Evolutionary conservation across 2,888 invertebrate species (phyloP).

Genomic region (Drosophila yooni): DNA sequence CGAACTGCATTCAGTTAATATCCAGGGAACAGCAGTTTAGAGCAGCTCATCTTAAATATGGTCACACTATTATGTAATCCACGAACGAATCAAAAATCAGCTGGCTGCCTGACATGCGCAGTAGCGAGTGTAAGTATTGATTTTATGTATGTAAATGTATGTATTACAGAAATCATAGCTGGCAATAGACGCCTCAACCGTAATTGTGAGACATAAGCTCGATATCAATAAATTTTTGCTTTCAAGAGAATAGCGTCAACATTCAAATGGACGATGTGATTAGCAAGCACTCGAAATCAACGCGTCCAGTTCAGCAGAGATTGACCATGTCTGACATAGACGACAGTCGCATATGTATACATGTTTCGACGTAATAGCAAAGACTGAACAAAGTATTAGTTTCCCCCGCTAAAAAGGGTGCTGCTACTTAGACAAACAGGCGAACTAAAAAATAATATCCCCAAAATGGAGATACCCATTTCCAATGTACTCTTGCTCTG

Average conservation of each 20-base stretch:
- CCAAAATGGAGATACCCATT: constrained; percentile 84
- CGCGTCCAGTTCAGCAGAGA: constrained; percentile 3
- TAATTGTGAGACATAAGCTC: neutral
- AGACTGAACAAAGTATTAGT: constrained; percentile 22
- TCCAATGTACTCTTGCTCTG: constrained; percentile 85
- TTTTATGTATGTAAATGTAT: constrained; percentile 20
- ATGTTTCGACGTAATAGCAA: constrained; percentile 21
- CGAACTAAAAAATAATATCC: neutral
- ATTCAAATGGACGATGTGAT: constrained; percentile 38
- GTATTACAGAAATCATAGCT: constrained; percentile 7
- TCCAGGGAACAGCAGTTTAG: constrained; percentile 10
- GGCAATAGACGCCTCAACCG: constrained; percentile 8
- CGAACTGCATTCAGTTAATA: neutral
- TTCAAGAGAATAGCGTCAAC: neutral
- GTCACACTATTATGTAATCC: neutral
- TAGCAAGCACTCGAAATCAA: constrained; percentile 39
- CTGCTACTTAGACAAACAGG: constrained; percentile 5
- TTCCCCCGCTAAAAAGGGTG: neutral
- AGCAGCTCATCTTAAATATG: neutral
- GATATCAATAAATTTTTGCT: neutral
- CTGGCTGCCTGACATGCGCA: constrained; percentile 34
- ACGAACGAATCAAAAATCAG: constrained; percentile 16
- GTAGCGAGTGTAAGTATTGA: constrained; percentile 20
- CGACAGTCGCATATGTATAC: constrained; percentile 1
- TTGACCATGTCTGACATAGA: constrained; percentile 23